phyloP scores from a whole-genome alignment of 2,797 vertebrate genomes.

The Peromyscus eremicus region DNA sequence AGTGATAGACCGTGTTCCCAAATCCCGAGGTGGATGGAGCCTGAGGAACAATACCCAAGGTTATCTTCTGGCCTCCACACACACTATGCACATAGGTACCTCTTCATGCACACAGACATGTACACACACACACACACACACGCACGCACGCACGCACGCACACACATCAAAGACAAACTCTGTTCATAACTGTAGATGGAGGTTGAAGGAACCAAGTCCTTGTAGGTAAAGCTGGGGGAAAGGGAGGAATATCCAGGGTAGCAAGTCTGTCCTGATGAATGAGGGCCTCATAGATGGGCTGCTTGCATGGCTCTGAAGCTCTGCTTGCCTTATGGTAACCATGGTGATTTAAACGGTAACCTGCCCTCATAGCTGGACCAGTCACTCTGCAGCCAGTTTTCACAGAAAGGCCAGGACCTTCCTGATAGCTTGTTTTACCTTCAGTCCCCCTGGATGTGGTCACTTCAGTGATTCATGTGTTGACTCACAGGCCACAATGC shows the following conservation, averaged over 20 bases:
- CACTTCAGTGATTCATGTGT: neutral
- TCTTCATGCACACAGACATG: neutral
- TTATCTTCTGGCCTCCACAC: neutral
- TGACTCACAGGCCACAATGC: accelerated
- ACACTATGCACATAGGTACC: neutral
- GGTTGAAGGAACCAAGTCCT: neutral
- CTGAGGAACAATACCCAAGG: neutral
- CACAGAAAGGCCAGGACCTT: neutral
- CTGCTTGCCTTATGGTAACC: neutral
- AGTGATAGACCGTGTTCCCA: neutral
- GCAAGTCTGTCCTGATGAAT: neutral
- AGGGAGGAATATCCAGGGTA: neutral
- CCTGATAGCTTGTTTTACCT: neutral
- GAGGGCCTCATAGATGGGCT: neutral
- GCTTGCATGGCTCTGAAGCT: too few species aligned
- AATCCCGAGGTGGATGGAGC: neutral
- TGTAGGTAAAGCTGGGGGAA: neutral
- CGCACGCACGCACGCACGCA: neutral
- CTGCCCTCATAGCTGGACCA: neutral
- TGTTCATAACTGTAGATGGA: neutral
- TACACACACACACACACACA: too few species aligned
- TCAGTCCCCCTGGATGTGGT: neutral
- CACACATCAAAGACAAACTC: neutral
- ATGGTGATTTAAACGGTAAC: neutral
- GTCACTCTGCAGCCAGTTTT: neutral